phyloP scores from a whole-genome alignment of 2,797 vertebrate genomes.

The Fistularia commersonii region DNA sequence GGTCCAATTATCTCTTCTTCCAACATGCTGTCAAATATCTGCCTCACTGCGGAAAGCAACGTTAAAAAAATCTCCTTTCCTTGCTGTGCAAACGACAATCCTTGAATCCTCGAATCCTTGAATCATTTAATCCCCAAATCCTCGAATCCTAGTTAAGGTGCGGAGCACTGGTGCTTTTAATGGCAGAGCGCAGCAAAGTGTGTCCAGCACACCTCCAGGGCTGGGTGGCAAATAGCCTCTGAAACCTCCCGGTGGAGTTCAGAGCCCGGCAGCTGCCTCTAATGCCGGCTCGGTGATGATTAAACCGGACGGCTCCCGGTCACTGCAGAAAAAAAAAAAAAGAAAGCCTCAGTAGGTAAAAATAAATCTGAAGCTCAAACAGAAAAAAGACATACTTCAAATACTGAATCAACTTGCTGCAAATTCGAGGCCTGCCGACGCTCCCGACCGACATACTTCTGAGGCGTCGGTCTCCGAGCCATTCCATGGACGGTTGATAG shows the following conservation, averaged over 20 bases:
- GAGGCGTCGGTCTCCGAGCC: too few species aligned
- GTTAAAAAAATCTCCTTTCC: too few species aligned
- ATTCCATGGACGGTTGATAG: too few species aligned
- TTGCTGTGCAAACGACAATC: too few species aligned
- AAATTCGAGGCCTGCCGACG: conserved; percentile 16
- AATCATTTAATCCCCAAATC: too few species aligned
- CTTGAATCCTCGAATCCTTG: too few species aligned
- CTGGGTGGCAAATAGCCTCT: conserved; percentile 56
- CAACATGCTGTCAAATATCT: too few species aligned
- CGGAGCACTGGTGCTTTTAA: conserved; percentile 5
- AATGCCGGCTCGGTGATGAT: conserved; percentile 14
- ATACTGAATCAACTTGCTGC: conserved; percentile 11
- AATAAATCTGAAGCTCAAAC: neutral
- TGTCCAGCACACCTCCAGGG: conserved; percentile 32
- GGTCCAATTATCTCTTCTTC: too few species aligned
- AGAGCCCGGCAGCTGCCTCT: conserved; percentile 15
- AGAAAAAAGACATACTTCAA: neutral
- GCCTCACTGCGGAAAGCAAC: too few species aligned
- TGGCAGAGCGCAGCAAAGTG: too few species aligned
- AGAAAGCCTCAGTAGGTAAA: neutral
- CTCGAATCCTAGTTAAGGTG: neutral
- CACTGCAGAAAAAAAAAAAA: neutral
- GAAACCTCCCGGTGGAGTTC: neutral
- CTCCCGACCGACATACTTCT: too few species aligned
- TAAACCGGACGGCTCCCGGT: conserved; percentile 9